Conservation (phyloP, 2,888 invertebrate species). For the Omphaloscelis lunosa region DNA sequence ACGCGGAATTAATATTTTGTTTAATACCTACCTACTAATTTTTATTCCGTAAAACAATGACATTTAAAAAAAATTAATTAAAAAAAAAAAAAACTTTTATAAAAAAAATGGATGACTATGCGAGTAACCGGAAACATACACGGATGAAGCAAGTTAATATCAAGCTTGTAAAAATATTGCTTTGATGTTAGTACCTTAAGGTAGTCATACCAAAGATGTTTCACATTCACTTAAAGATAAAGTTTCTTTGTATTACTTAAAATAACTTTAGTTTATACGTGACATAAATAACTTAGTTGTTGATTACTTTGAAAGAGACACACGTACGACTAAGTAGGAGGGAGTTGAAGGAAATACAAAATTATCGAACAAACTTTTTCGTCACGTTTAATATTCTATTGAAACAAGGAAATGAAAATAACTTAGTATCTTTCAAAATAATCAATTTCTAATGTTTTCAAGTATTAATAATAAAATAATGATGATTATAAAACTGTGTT, state of each 20-base stretch:
- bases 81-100: neutral
- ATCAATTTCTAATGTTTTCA: conserved; percentile 37
- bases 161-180: neutral
- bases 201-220: conserved; percentile 26
- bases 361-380: conserved; percentile 11
- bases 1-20: neutral
- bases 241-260: conserved; percentile 50
- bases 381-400: conserved; percentile 6
- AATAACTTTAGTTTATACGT: conserved; percentile 36
- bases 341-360: neutral
- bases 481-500: neutral
- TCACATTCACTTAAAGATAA: conserved; percentile 3
- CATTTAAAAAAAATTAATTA: too few relatives aligned
- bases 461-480: conserved; percentile 60
- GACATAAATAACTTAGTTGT: conserved; percentile 32
- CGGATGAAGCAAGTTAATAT: neutral
- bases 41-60: neutral
- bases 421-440: conserved; percentile 57
- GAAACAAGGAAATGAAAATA: neutral
- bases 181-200: neutral
- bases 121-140: neutral
- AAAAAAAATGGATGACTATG: neutral
- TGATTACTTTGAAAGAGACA: conserved; percentile 52
- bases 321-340: neutral
- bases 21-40: neutral